Evolutionary conservation across 2,888 invertebrate genomes (phyloP), one percentile per base, ranked within the genome.

Genomic region (Perithous albicinctus): DNA sequence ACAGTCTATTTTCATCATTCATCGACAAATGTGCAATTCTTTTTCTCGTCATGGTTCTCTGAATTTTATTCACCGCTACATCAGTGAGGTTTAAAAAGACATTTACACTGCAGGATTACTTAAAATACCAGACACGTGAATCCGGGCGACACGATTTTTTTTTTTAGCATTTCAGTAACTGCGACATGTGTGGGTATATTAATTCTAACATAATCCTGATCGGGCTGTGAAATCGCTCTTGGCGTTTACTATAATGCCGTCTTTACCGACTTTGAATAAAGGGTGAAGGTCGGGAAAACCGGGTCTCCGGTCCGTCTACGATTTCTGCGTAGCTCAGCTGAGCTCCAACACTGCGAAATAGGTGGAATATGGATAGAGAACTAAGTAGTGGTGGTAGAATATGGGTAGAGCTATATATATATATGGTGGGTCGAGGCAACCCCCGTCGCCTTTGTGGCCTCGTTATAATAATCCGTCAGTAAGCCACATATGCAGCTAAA

Each of bases 401-500:
- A 67, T 43, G 20, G 15, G 26, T 64, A 56, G 72, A 61, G 66
- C 73, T 61, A 77, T 63, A 70, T n/a, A n/a, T n/a, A n/a, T n/a
- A n/a, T n/a, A n/a, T n/a, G n/a, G 63, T 77, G 77, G 61, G 61
- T 48, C 46, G 66, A 32, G 66, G 41, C 66, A 66, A 59, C 73
- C 73, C 73, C 69, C 63, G n/a, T 63, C 70, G 80, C 83, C 78
- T 84, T 78, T 84, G 84, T 83, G 85, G 73, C 78, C 79, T 80
- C 83, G 81, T 84, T 84, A 82, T 83, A 83, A 76, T 85, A 85
- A 85, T 85, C 85, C 85, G 74, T 73, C 78, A 80, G 80, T 83
- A 80, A 85, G 84, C 84, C 85, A 82, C 85, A 84, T 85, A 85
- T 85, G 84, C 74, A 84, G 81, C 83, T 82, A 69, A 80, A 84